phyloP scores from a whole-genome alignment of 92 coral and sea anemone genomes.

The Hydrozoanthus gracilis region DNA sequence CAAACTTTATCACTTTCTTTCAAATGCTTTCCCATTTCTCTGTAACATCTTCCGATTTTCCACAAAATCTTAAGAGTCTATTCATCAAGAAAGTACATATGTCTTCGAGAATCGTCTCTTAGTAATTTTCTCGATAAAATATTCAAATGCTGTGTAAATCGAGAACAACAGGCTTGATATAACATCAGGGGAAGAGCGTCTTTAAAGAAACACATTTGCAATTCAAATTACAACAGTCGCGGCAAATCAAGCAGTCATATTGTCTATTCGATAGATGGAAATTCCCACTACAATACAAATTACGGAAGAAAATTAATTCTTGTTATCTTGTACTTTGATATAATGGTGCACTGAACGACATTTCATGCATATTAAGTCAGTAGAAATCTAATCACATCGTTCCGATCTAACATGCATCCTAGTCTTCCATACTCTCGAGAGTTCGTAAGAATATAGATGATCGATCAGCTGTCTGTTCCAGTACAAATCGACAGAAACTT shows the following conservation, averaged over 20 bases:
- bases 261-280: conserved; percentile 27
- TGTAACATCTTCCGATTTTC: neutral
- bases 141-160: neutral
- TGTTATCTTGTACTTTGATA: conserved; percentile 1
- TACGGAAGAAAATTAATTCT: neutral
- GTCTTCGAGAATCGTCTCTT: neutral
- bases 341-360: neutral
- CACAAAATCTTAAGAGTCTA: neutral
- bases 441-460: neutral
- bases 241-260: conserved; percentile 16
- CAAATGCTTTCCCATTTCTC: conserved; percentile 34
- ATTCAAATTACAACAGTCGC: conserved; percentile 30
- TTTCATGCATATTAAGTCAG: neutral
- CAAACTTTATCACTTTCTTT: conserved; percentile 15
- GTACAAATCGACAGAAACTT: neutral
- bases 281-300: conserved; percentile 33
- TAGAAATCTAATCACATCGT: conserved; percentile 1
- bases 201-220: conserved; percentile 14
- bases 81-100: neutral
- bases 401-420: neutral
- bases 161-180: neutral
- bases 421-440: too few relatives aligned
- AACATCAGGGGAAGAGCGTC: conserved; percentile 1
- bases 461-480: neutral
- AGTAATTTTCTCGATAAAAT: neutral